Evolutionary conservation across 2,888 invertebrate species (phyloP).

Genomic region (Heteropelma amictum): DNA sequence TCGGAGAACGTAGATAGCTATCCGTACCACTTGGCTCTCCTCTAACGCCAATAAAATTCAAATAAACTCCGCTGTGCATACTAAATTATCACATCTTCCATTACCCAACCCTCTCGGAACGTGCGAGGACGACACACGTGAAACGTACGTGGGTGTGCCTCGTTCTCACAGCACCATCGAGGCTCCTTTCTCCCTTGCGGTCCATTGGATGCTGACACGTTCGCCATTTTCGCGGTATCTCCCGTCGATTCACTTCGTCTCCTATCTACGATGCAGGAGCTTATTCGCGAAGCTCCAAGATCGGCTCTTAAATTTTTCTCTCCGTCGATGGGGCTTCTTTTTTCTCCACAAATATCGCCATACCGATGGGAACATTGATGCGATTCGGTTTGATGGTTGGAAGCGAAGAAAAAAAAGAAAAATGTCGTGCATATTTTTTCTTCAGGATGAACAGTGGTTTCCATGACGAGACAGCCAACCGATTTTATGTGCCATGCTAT

Average conservation of each 20-base stretch:
- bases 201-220: slow-evolving; percentile 33
- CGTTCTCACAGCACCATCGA: not conserved
- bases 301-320: not conserved
- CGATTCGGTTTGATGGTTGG: no score
- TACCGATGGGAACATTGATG: no score
- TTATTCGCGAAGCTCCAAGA: not conserved
- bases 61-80: slow-evolving; percentile 77
- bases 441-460: no score
- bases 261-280: no score
- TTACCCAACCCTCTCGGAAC: slow-evolving; percentile 69
- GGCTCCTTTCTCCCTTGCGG: not conserved
- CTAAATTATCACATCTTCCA: slow-evolving; percentile 78
- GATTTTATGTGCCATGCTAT: no score
- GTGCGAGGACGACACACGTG: slow-evolving; percentile 29
- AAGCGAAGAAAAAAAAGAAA: no score
- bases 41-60: slow-evolving; percentile 77
- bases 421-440: no score
- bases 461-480: no score
- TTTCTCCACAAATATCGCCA: not conserved
- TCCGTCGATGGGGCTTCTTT: not conserved
- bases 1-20: slow-evolving; percentile 6
- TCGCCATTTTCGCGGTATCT: slow-evolving; percentile 39
- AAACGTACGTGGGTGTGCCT: not conserved
- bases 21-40: slow-evolving; percentile 64
- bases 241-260: not conserved